Evolutionary conservation across 2,113 vertebrate genomes (phyloP).

Genomic region (Oreamnos americanus): DNA sequence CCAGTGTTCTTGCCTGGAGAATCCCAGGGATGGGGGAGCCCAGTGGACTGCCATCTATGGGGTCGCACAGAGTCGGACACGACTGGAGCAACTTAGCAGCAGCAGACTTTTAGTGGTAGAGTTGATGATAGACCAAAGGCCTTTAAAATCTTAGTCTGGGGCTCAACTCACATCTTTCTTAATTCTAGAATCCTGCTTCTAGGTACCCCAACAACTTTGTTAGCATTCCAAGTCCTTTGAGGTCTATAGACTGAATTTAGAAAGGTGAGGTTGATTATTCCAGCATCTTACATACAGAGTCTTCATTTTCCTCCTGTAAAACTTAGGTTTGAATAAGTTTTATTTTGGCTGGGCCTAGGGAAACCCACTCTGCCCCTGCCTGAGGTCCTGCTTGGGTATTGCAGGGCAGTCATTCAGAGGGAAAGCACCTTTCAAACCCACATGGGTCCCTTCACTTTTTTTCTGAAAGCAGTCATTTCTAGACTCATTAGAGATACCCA

Average conservation of each 20-base stretch:
- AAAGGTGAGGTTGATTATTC: not conserved
- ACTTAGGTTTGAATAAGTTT: slow-evolving; percentile 26
- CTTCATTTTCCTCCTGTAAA: slow-evolving; percentile 9
- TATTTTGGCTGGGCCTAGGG: not conserved
- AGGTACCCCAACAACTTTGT: not conserved
- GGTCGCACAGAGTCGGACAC: too few species aligned
- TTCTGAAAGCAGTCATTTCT: not conserved
- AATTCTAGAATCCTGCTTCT: not conserved
- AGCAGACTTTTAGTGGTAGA: not conserved
- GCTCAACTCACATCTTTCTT: not conserved
- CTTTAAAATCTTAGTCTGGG: not conserved
- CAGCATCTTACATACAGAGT: not conserved
- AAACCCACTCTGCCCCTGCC: slow-evolving; percentile 27
- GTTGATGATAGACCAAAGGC: not conserved
- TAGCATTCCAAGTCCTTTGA: not conserved
- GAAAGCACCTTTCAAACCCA: slow-evolving; percentile 53
- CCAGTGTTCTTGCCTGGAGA: too few species aligned
- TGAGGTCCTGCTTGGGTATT: not conserved
- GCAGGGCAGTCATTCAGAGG: slow-evolving; percentile 44
- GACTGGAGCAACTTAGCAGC: too few species aligned
- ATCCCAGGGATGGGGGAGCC: too few species aligned
- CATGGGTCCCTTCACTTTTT: not conserved
- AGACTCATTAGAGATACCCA: not conserved
- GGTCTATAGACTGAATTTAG: not conserved
- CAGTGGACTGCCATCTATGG: too few species aligned